Evolutionary conservation across 2,888 invertebrate species (phyloP).

Genomic region (Spisula solida): DNA sequence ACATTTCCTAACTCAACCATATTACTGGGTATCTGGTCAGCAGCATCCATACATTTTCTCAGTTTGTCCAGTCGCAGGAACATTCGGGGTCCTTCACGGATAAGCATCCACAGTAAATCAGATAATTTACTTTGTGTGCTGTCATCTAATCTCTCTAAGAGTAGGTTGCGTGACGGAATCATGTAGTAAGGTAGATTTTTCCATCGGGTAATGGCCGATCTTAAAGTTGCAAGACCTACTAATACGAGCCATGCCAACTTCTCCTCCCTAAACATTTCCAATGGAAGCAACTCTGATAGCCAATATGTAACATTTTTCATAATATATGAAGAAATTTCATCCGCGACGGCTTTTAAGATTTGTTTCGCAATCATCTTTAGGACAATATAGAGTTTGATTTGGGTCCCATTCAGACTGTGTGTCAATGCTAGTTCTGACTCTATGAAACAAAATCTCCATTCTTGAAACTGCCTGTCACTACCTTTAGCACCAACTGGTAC

Average conservation of each 20-base stretch:
- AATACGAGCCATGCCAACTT: not conserved
- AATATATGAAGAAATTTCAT: conserved; percentile 31
- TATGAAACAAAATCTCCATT: conserved; percentile 40
- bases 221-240: not conserved
- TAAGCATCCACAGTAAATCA: not conserved
- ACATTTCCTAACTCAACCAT: not conserved
- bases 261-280: not conserved
- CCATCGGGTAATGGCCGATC: not conserved
- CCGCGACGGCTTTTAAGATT: not conserved
- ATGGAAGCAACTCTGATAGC: conserved; percentile 26
- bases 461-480: conserved; percentile 21
- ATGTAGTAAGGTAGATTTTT: conserved; percentile 28
- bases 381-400: conserved; percentile 29
- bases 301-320: conserved; percentile 40
- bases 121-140: not conserved
- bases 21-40: not conserved
- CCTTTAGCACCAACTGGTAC: conserved; percentile 32
- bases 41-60: not conserved
- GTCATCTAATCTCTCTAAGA: conserved; percentile 1
- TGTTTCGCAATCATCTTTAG: conserved; percentile 25
- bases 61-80: not conserved
- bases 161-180: conserved; percentile 27
- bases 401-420: conserved; percentile 20
- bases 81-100: not conserved
- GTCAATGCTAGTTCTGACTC: conserved; percentile 22